Conservation (phyloP, 1,140 invertebrate genomes). For the Archivesica marissinica region DNA sequence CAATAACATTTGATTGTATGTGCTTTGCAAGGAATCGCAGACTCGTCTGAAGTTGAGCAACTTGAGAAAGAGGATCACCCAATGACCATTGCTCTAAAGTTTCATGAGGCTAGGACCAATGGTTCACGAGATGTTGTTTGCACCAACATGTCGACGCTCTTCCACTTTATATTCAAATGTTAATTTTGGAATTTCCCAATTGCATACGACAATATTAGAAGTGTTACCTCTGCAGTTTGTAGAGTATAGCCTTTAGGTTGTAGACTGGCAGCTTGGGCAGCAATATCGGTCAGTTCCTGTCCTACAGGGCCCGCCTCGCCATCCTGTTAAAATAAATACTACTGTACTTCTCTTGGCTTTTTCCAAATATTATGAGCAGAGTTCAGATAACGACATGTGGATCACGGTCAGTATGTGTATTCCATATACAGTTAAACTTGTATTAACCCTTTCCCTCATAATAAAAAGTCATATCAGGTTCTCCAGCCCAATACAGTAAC, state of each 20-base stretch:
- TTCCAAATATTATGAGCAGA: neutral
- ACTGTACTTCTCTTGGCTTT: neutral
- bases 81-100: no score
- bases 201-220: neutral
- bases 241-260: constrained; percentile 99
- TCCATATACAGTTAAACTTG: no score
- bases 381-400: neutral
- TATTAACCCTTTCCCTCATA: no score
- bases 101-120: no score
- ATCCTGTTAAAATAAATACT: neutral
- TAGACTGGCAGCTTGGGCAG: constrained; percentile 96
- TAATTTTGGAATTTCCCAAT: no score
- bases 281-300: constrained; percentile 91
- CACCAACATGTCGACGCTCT: no score
- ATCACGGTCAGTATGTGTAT: no score
- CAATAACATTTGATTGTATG: neutral
- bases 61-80: no score
- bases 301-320: constrained; percentile 82
- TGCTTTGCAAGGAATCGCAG: neutral
- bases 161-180: no score
- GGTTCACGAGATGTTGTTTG: no score
- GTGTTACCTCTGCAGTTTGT: constrained; percentile 92
- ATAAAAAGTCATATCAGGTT: no score
- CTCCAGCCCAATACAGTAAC: no score
- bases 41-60: neutral